These are phyloP conservation scores for Paramuricea clavata DNA, from an alignment of 92 coral and sea anemone genomes.

Conservation along the genomic window DNA sequence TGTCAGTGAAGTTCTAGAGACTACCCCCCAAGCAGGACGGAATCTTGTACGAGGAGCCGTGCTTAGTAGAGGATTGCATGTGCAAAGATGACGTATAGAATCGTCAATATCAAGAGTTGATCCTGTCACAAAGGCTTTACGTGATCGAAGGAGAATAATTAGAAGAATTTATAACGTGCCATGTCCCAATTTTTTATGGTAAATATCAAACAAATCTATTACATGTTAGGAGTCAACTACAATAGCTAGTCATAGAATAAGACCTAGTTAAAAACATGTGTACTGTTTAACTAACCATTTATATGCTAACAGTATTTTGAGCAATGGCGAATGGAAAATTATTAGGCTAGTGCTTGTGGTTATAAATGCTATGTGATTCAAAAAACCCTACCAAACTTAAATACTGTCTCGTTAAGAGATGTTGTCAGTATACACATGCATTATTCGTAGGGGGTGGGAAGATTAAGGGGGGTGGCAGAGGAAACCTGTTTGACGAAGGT, in stretches of 20 bases:
- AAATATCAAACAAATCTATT: background rate
- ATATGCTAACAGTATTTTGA: too few relatives aligned
- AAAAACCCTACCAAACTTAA: too few relatives aligned
- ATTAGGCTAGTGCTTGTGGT: too few relatives aligned
- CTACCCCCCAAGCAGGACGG: slow-evolving; percentile 17
- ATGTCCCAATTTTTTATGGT: slow-evolving; percentile 35
- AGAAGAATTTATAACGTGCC: slow-evolving; percentile 32
- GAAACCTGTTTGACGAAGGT: background rate
- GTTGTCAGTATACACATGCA: too few relatives aligned
- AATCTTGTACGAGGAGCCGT: slow-evolving; percentile 31
- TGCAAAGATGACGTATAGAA: slow-evolving; percentile 23
- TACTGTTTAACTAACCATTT: too few relatives aligned
- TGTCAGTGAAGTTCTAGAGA: slow-evolving; percentile 17
- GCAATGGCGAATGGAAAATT: too few relatives aligned
- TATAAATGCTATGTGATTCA: too few relatives aligned
- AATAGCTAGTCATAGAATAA: too few relatives aligned
- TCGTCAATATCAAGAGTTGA: slow-evolving; percentile 20
- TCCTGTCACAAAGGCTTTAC: slow-evolving; percentile 3
- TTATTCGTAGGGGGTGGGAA: too few relatives aligned
- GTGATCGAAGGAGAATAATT: slow-evolving; percentile 14
- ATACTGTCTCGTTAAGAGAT: too few relatives aligned
- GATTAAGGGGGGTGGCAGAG: too few relatives aligned
- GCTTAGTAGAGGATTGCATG: background rate
- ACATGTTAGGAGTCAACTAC: too few relatives aligned
- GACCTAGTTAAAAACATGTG: background rate